Evolutionary conservation across 2,113 vertebrate genomes (phyloP), one percentile per base, ranked within the genome.

Genomic region (Cyprinus carpio): DNA sequence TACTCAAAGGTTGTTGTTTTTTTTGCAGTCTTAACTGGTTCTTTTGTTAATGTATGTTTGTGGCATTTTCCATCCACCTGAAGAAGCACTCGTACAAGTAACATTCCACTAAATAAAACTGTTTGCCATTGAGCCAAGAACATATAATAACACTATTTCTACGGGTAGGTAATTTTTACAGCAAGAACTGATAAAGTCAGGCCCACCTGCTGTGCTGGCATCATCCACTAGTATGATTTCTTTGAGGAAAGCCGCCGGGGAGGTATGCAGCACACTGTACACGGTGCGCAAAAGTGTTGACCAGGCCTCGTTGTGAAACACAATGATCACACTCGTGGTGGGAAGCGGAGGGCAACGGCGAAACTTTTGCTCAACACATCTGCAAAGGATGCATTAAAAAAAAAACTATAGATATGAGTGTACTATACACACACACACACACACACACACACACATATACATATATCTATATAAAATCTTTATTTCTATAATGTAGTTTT

Each of bases 181-280:
- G 11, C 20, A 23, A 8, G 6, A 31, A 11, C 20, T 29, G 81
- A 25, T 62, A 64, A 87, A 74, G 79, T 46, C 20, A 1, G 54
- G 49, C 75, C 54, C 49, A 99, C 98, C 97, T 27, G 97, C 96
- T 0, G 91, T 95, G 91, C 98, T 99, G 91, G 97, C 97, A 0
- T 99, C 98, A 2, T 99, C 98, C 83, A 99, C 98, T 87, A 99
- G 67, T 84, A 97, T 96, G 91, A 99, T 93, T 91, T 99, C 98
- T 20, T 92, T 95, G 25, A 99, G 95, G 85, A 99, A 88, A 18
- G 92, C 34, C 1, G 97, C 96, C 0, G 98, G 97, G 2, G 96
- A 93, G 0, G 95, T 90, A 90, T 99, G 94, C 37, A 99, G 94
- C 71, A 99, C 97, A 0, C 98, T 99, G 94, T 96, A 96, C 31